Evolutionary conservation across 1,140 invertebrate genomes (phyloP).

Genomic region (Drosophila malerkotliana): DNA sequence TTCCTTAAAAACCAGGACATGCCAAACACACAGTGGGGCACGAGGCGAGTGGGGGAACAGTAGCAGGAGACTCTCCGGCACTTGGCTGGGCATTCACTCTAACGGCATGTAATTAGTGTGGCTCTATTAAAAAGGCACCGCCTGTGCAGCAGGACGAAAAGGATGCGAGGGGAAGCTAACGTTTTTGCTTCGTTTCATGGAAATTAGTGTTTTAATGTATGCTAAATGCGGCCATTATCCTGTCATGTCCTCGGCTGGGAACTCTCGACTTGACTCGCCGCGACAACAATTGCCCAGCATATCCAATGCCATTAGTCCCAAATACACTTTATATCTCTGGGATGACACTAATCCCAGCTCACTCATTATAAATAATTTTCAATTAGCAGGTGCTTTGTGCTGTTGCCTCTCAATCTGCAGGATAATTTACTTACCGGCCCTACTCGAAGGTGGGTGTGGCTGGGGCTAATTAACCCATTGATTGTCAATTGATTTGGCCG

Average conservation of each 20-base stretch:
- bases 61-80: constrained; percentile 22
- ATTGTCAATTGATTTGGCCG: constrained; percentile 45
- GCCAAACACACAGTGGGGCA: constrained; percentile 13
- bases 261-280: constrained; percentile 45
- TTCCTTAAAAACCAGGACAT: constrained; percentile 9
- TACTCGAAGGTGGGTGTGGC: constrained; percentile 10
- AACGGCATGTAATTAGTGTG: constrained; percentile 82
- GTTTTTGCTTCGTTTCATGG: constrained; percentile 72
- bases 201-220: constrained; percentile 83
- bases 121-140: constrained; percentile 81
- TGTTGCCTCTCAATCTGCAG: constrained; percentile 18
- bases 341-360: constrained; percentile 36
- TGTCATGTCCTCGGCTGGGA: constrained; percentile 52
- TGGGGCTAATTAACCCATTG: constrained; percentile 40
- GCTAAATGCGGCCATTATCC: constrained; percentile 77
- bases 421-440: constrained; percentile 40
- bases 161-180: constrained; percentile 12
- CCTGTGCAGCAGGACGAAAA: constrained; percentile 47
- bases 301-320: constrained; percentile 49
- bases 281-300: constrained; percentile 48
- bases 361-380: constrained; percentile 70
- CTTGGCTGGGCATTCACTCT: constrained; percentile 70
- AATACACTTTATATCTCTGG: constrained; percentile 24
- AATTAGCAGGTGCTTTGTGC: constrained; percentile 64
- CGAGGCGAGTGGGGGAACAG: neutral